Evolutionary conservation across 2,888 invertebrate species (phyloP).

Genomic region (Bimastos eiseni): DNA sequence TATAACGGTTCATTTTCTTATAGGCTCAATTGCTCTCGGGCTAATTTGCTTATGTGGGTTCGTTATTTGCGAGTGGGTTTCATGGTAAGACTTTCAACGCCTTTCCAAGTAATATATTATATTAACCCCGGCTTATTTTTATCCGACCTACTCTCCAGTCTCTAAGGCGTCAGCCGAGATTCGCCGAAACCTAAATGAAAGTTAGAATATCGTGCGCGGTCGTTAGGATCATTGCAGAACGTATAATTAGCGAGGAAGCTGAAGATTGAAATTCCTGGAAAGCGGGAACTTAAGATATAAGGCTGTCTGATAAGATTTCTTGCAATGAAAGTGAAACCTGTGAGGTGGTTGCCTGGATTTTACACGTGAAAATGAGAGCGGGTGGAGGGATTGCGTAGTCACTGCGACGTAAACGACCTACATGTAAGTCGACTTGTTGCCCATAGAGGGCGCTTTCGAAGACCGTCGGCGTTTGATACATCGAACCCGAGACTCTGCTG

Average conservation of each 20-base stretch:
- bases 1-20: no score
- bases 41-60: no score
- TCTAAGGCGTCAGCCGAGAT: not conserved
- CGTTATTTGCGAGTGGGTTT: no score
- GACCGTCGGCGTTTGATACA: not conserved
- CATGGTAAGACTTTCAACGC: no score
- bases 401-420: no score
- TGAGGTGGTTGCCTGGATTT: no score
- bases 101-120: not conserved
- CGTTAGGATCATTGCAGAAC: not conserved
- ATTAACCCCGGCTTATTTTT: not conserved
- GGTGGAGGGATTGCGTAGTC: not conserved
- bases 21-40: no score
- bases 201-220: not conserved
- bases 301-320: no score
- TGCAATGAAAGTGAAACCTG: no score
- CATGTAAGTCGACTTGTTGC: no score
- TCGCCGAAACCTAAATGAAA: not conserved
- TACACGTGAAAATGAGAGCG: not conserved
- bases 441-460: not conserved
- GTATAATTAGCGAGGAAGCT: not conserved
- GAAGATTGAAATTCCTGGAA: no score
- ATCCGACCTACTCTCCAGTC: not conserved
- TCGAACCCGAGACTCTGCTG: not conserved
- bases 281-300: no score